Conservation (phyloP, 2,888 invertebrate species). For the Tenthredo scrophulariae region DNA sequence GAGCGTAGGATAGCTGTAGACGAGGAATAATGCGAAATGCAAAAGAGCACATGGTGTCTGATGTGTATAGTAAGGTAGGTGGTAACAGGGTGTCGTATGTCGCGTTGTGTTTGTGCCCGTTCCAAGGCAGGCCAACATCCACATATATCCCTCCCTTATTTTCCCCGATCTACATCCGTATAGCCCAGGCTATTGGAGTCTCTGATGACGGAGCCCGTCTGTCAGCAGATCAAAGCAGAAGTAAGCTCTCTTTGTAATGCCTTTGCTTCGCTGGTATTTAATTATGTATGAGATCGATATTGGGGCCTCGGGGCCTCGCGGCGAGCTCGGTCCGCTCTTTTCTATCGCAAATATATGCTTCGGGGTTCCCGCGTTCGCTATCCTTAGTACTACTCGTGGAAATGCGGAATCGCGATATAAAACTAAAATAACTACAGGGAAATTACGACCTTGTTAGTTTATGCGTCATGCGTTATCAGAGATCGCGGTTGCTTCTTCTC, state of each 20-base stretch:
- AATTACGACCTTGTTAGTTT: background rate
- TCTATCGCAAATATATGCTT: conserved; percentile 50
- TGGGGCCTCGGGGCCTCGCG: conserved; percentile 72
- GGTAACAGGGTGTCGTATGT: conserved; percentile 39
- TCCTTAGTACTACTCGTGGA: background rate
- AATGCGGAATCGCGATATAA: background rate
- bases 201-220: conserved; percentile 77
- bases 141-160: conserved; percentile 63
- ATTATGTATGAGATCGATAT: conserved; percentile 78
- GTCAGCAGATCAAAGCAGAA: conserved; percentile 77
- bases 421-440: background rate
- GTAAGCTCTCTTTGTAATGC: conserved; percentile 77
- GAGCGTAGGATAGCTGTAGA: conserved; percentile 57
- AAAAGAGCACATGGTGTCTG: conserved; percentile 57
- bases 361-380: background rate
- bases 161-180: background rate
- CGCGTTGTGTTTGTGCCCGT: background rate
- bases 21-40: conserved; percentile 65
- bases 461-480: background rate
- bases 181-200: conserved; percentile 72
- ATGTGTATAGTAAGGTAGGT: background rate
- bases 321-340: conserved; percentile 57
- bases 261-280: conserved; percentile 76
- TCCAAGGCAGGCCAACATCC: conserved; percentile 19
- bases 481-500: background rate